Base-by-base conservation (phyloP, 2,888 invertebrate genomes). In the Chloroclystis v-ata region DNA sequence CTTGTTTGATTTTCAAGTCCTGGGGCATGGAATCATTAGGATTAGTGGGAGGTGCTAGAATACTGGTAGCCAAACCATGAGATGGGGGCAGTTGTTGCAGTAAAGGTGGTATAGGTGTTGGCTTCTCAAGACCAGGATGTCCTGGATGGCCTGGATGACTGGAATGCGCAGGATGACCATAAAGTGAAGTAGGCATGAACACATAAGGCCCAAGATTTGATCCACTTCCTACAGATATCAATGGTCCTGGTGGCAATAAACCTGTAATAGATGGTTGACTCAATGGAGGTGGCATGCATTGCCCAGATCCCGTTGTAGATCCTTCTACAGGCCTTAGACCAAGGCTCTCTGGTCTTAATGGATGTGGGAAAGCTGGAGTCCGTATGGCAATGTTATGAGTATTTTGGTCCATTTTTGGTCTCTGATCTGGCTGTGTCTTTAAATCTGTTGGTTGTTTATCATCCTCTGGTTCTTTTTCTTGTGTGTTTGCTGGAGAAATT, bases 191-290 rank as follows among this genome's bases (percentile, higher is more conserved):
- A 26, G 91, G 90, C 84, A 91, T 89, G 58, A 91, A 91, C 9
- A 92, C 89, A 69, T 92, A 93, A 42, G 91, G 90, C 6, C 89
- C 88, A 60, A 90, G 87, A 63, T 89, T 87, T 38, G 89, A 72
- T 43, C 84, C 82, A 64, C 88, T 89, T 43, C 91, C 91, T 4
- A 91, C 90, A 28, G 91, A 90, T 60, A 91, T 89, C 54, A 91
- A 69, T 59, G 91, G 90, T 29, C 90, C 89, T 40, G 90, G 89
- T 47, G 90, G 90, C 72, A 91, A 74, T 29, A 91, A 69, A 16
- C 89, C 89, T 30, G 89, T 82, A 42, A 91, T 74, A 9, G 91
- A 89, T 14, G 90, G 85, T 65, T 91, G 91, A 28, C 83, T 88
- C 5, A 89, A 80, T 26, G 83, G 84, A 42, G 86, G 84, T 25